Conservation (phyloP, 2,888 invertebrate species). For the Caenorhabditis sulstoni region DNA sequence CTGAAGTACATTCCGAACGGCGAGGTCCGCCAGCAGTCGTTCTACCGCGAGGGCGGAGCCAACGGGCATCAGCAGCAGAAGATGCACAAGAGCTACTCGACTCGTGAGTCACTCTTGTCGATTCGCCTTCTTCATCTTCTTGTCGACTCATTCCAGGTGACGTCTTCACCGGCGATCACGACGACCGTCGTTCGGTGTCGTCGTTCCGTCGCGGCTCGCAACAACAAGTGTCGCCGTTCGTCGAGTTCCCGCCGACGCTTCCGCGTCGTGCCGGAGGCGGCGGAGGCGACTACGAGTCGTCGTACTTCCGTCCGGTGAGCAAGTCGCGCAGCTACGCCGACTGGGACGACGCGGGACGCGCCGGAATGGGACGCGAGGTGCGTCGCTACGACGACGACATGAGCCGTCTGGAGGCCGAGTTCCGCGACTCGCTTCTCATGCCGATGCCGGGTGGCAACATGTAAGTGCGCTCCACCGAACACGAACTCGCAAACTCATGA, state of each 20-base stretch:
- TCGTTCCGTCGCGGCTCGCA: slow-evolving; percentile 70
- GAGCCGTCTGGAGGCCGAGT: slow-evolving; percentile 74
- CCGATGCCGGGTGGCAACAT: slow-evolving; percentile 77
- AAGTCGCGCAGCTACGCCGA: slow-evolving; percentile 79
- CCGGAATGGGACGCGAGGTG: slow-evolving; percentile 60
- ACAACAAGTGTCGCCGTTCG: slow-evolving; percentile 72
- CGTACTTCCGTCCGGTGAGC: slow-evolving; percentile 69
- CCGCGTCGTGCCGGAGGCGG: slow-evolving; percentile 60
- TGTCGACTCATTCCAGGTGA: slow-evolving; percentile 63
- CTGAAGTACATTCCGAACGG: slow-evolving; percentile 79
- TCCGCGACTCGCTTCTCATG: slow-evolving; percentile 77
- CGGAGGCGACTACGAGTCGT: slow-evolving; percentile 45
- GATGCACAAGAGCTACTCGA: slow-evolving; percentile 80
- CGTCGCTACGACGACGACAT: slow-evolving; percentile 74
- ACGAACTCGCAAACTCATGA: too few species aligned
- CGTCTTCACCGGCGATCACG: slow-evolving; percentile 70
- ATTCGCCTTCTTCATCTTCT: too few species aligned
- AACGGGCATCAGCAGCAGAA: slow-evolving; percentile 44
- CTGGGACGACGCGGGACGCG: slow-evolving; percentile 77
- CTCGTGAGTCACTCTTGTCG: slow-evolving; percentile 57
- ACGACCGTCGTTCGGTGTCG: slow-evolving; percentile 68
- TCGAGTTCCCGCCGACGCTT: slow-evolving; percentile 80
- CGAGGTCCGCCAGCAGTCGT: slow-evolving; percentile 71
- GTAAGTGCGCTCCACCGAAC: slow-evolving; percentile 33
- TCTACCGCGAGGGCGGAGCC: slow-evolving; percentile 55